Conservation (phyloP, 2,113 vertebrate species). For the Felis chaus region DNA sequence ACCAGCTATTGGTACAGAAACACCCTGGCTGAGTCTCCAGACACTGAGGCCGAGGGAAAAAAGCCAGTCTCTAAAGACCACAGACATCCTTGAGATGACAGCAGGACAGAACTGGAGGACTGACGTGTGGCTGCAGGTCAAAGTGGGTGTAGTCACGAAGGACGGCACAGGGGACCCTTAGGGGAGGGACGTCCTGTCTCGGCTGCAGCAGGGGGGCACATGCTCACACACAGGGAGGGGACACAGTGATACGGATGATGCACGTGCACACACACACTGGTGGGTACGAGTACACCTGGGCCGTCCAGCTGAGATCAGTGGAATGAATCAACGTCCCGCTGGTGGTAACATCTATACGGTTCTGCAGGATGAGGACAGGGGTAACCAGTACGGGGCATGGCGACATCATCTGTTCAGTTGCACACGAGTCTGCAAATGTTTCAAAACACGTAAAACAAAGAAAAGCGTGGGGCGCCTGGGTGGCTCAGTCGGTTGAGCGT, state of each 20-base stretch:
- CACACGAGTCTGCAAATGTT: not conserved
- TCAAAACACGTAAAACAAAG: not conserved
- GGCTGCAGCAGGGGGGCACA: rapidly evolving
- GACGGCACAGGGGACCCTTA: rapidly evolving
- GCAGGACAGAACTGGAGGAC: not conserved
- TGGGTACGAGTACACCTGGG: too few species aligned
- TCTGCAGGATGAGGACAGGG: rapidly evolving
- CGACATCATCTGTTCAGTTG: too few species aligned
- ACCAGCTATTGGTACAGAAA: too few species aligned
- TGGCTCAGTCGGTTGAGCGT: too few species aligned
- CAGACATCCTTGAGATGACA: not conserved
- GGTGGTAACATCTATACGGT: rapidly evolving
- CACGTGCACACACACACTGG: not conserved
- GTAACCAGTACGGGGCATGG: rapidly evolving
- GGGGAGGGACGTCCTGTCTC: too few species aligned
- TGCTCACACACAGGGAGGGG: not conserved
- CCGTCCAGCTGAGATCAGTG: rapidly evolving
- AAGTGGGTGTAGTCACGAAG: not conserved
- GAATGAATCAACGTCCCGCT: rapidly evolving
- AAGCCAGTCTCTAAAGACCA: not conserved
- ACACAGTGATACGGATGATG: rapidly evolving
- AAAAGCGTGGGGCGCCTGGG: too few species aligned
- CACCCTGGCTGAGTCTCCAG: not conserved
- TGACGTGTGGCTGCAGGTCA: rapidly evolving
- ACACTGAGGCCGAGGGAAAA: not conserved